phyloP scores from a whole-genome alignment of 2,113 vertebrate species.

The Leptodactylus fuscus region DNA sequence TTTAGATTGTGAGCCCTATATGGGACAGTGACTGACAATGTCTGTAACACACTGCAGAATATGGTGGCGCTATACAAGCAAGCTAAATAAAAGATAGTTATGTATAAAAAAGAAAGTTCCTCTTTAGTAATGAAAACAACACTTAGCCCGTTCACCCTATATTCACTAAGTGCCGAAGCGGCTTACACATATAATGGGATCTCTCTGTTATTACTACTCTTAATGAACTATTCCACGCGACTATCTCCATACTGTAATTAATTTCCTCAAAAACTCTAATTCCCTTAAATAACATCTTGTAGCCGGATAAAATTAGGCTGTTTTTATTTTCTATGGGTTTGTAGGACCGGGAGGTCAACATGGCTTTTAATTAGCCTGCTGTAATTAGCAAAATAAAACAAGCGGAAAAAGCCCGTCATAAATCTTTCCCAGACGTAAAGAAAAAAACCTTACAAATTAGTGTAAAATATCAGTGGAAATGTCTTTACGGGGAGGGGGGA shows the following conservation, averaged over 20 bases:
- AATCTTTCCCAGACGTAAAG: not conserved
- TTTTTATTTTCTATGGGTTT: not conserved
- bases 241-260: not conserved
- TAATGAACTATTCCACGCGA: not conserved
- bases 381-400: constrained; percentile 28
- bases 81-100: no score
- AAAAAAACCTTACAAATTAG: not conserved
- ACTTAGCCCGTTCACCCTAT: no score
- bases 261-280: not conserved
- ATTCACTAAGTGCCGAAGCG: no score
- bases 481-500: not conserved
- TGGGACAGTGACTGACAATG: no score
- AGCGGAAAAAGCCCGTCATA: not conserved
- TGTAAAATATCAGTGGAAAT: not conserved
- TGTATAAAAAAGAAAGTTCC: no score
- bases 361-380: constrained; percentile 5
- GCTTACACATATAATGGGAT: not conserved
- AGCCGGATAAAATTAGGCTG: not conserved
- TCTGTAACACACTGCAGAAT: no score
- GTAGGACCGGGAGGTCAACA: not conserved
- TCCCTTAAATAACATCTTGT: not conserved
- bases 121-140: no score
- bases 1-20: no score
- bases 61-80: no score
- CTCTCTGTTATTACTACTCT: not conserved